These are phyloP conservation scores for Labeo calbasu DNA, from an alignment of 2,797 vertebrate species.

Conservation along the genomic window DNA sequence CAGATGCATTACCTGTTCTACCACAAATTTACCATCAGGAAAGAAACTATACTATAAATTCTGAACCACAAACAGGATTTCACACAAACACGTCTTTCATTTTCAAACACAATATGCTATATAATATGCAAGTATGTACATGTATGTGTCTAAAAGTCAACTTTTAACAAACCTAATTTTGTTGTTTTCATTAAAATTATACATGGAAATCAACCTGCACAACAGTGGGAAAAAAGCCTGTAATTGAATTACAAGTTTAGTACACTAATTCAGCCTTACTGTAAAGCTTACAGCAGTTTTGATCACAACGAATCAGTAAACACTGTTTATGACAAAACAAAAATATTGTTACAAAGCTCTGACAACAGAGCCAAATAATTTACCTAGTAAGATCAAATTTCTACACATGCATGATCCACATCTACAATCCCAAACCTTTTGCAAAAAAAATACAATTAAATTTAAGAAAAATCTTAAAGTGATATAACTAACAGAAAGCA, in stretches of 20 bases:
- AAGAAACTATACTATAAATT: background rate
- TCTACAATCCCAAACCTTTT: background rate
- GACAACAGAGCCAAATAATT: background rate
- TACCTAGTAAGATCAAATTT: background rate
- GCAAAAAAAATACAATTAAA: too few species aligned
- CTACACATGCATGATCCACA: background rate
- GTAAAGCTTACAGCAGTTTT: background rate
- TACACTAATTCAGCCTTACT: slow-evolving; percentile 19
- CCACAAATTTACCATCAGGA: background rate
- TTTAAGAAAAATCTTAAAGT: background rate
- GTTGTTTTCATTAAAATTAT: background rate
- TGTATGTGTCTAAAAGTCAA: background rate
- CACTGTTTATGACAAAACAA: background rate
- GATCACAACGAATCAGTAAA: slow-evolving; percentile 16
- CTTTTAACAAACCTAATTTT: background rate
- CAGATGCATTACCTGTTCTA: slow-evolving; percentile 7
- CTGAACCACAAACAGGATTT: background rate
- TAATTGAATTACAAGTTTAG: background rate
- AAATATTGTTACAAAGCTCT: background rate
- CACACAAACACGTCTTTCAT: background rate
- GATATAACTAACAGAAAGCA: background rate
- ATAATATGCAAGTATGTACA: background rate
- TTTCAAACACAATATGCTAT: background rate
- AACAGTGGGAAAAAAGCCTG: background rate
- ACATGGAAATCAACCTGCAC: background rate